Conservation (phyloP, 2,888 invertebrate genomes). For the Idaea straminata region DNA sequence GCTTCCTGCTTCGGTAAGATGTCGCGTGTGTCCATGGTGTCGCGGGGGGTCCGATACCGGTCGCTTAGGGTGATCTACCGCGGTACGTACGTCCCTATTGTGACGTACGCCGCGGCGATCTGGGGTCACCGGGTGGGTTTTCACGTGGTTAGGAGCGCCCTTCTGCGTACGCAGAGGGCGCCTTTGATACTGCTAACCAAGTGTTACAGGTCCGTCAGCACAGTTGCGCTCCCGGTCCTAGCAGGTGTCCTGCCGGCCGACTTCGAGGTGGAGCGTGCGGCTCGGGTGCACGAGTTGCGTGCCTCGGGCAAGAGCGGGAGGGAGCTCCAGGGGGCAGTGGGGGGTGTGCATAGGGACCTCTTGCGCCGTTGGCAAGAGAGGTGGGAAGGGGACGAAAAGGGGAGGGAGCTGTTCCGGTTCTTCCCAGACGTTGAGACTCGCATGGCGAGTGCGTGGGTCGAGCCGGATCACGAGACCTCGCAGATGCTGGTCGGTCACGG, state of each 20-base stretch:
- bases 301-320: conserved; percentile 12
- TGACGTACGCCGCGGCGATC: conserved; percentile 21
- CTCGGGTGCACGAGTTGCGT: conserved; percentile 22
- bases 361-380: conserved; percentile 23
- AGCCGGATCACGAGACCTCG: conserved; percentile 27
- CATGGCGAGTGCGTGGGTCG: conserved; percentile 22
- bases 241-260: conserved; percentile 15
- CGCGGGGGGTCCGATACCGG: conserved; percentile 25
- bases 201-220: conserved; percentile 13
- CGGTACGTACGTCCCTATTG: conserved; percentile 8
- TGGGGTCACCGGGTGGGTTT: conserved; percentile 17
- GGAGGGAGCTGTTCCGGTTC: conserved; percentile 25
- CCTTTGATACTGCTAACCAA: conserved; percentile 14
- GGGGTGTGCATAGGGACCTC: conserved; percentile 13
- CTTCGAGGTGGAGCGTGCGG: conserved; percentile 11
- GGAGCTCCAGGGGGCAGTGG: conserved; percentile 25
- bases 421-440: conserved; percentile 30
- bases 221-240: conserved; percentile 13
- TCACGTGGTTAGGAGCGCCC: conserved; percentile 18
- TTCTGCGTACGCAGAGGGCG: conserved; percentile 17
- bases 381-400: conserved; percentile 10
- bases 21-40: conserved; percentile 30
- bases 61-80: conserved; percentile 2
- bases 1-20: conserved; percentile 29
- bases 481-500: conserved; percentile 11